Conservation (phyloP, 2,797 vertebrate species). For the Carcharodon carcharias region DNA sequence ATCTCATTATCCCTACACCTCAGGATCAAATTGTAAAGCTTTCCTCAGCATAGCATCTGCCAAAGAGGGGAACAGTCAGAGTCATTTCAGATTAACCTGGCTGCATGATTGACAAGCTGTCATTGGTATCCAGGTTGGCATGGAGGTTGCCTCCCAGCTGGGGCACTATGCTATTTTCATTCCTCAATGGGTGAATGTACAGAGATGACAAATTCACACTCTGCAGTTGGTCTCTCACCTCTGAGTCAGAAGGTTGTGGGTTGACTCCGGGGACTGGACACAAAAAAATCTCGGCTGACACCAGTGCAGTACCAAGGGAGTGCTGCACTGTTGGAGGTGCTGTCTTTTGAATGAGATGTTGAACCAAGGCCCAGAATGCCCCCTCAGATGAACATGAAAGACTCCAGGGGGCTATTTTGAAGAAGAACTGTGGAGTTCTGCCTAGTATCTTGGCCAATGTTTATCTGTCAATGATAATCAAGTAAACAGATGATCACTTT, state of each 20-base stretch:
- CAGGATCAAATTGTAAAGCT: neutral
- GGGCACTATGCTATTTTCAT: neutral
- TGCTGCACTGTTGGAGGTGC: too few species aligned
- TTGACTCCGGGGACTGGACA: too few species aligned
- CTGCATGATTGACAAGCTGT: neutral
- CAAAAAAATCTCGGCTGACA: too few species aligned
- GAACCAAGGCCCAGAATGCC: too few species aligned
- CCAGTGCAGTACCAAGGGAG: too few species aligned
- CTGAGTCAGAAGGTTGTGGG: too few species aligned
- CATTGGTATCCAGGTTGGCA: neutral
- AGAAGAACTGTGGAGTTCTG: neutral
- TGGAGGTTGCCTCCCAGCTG: neutral
- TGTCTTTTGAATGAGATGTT: too few species aligned
- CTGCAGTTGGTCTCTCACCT: too few species aligned
- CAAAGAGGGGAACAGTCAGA: neutral
- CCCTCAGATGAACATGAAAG: neutral
- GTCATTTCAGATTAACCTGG: neutral
- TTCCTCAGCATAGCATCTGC: neutral
- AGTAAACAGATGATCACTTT: too few species aligned
- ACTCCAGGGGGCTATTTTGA: neutral
- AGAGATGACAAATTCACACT: neutral
- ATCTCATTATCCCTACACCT: neutral
- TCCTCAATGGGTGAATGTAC: neutral
- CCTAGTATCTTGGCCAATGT: neutral
- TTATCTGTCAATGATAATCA: neutral